phyloP scores from a whole-genome alignment of 2,888 invertebrate species.

The Beris morrisii region DNA sequence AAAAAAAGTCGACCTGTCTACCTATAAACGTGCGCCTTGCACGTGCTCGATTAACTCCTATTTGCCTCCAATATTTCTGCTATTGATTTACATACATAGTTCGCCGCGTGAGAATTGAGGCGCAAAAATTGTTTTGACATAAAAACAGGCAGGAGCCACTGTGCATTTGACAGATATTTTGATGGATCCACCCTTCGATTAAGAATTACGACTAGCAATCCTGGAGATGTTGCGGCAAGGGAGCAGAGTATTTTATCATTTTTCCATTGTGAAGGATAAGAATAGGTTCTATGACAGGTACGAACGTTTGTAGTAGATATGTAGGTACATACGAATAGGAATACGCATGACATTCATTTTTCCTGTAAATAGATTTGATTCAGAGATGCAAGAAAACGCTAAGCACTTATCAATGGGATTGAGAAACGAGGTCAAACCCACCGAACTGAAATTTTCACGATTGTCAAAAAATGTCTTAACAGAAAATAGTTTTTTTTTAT shows the following conservation, averaged over 20 bases:
- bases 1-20: too few relatives aligned
- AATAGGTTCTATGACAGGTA: too few relatives aligned
- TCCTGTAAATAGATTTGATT: too few relatives aligned
- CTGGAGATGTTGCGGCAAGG: conserved; percentile 11
- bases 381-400: too few relatives aligned
- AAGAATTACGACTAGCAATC: conserved; percentile 24
- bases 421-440: too few relatives aligned
- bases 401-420: too few relatives aligned
- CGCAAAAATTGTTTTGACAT: conserved; percentile 30
- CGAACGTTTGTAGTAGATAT: too few relatives aligned
- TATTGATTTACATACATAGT: not conserved
- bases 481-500: too few relatives aligned
- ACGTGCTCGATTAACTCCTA: conserved; percentile 19
- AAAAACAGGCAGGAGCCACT: not conserved
- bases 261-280: conserved; percentile 1
- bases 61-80: conserved; percentile 13
- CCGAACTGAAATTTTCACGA: too few relatives aligned
- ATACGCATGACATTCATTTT: too few relatives aligned
- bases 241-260: not conserved
- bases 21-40: not conserved
- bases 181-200: conserved; percentile 32
- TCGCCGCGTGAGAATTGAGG: conserved; percentile 25
- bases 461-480: too few relatives aligned
- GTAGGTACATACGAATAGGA: too few relatives aligned
- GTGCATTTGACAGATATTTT: conserved; percentile 29